Evolutionary conservation across 2,888 invertebrate species (phyloP), one percentile per base, ranked within the genome.

Genomic region (Amaurobius ferox): DNA sequence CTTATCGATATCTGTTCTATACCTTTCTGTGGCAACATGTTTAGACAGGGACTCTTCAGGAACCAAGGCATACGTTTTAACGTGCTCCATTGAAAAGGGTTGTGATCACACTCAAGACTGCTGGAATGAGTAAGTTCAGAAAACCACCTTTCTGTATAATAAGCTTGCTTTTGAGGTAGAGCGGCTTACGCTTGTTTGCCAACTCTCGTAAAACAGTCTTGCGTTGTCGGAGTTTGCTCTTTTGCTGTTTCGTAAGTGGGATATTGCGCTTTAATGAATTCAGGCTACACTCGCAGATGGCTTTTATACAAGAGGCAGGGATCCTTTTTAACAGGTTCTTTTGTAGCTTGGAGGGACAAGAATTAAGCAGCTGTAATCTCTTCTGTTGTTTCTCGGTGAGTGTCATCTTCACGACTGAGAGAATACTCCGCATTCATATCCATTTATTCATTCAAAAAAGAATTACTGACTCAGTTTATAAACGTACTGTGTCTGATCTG

Each of bases 141-240:
- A 66, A 66, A 1, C 66, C 66, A 32, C 66, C 66, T 66, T 66
- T 30, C 19, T 66, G 66, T 30, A 66, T 29, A 32, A 66, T 66
- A 7, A 11, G 19, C 19, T 66, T 66, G 30, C 32, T 11, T 32
- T 66, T 66, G 9, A n/a, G n/a, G 6, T 3, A 5, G n/a, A 66
- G 16, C 0, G 66, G 7, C 0, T 9, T 1, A 32, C 19, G 30
- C n/a, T n/a, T 5, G 19, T 32, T 32, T n/a, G 16, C 13, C 16
- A 66, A 32, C 19, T 30, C 32, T 32, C 66, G 16, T 9, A 66
- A 32, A 30, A 32, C 32, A 13, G 30, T 9, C 32, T 66, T 66
- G 32, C n/a, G 32, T 3, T 28, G 23, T 9, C 13, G 3, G 0
- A 9, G 3, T 32, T 16, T 32, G 30, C 19, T 66, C 0, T 19